phyloP scores from a whole-genome alignment of 2,113 vertebrate genomes.

The Grammomys surdaster region DNA sequence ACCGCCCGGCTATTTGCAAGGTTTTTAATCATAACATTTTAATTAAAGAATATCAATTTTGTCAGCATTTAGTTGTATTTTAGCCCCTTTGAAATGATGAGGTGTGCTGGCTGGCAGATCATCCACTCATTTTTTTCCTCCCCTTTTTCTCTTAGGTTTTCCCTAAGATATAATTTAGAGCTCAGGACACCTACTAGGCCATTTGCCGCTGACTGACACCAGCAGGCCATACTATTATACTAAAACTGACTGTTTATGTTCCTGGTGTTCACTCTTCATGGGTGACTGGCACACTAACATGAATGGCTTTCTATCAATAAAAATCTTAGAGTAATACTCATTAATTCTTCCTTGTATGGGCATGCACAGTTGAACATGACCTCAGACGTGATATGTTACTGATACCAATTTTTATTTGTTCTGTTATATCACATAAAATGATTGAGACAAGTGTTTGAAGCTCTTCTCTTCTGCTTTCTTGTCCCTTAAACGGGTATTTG shows the following conservation, averaged over 20 bases:
- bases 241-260: background rate
- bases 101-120: background rate
- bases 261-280: background rate
- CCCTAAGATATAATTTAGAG: slow-evolving; percentile 56
- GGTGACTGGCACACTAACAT: background rate
- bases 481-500: background rate
- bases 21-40: background rate
- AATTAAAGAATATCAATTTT: background rate
- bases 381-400: background rate
- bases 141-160: background rate
- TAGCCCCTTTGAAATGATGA: slow-evolving; percentile 65
- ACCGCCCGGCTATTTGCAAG: background rate
- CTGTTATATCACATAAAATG: background rate
- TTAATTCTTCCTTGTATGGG: background rate
- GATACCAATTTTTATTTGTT: background rate
- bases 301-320: background rate
- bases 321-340: background rate
- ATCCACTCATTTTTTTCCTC: slow-evolving; percentile 40
- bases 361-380: background rate
- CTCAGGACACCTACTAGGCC: slow-evolving; percentile 18
- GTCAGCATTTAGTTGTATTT: background rate
- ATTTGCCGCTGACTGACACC: background rate
- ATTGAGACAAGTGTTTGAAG: background rate
- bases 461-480: background rate
- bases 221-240: background rate